Evolutionary conservation across 2,113 vertebrate species (phyloP), one percentile per base, ranked within the genome.

Genomic region (Xenus cinereus): DNA sequence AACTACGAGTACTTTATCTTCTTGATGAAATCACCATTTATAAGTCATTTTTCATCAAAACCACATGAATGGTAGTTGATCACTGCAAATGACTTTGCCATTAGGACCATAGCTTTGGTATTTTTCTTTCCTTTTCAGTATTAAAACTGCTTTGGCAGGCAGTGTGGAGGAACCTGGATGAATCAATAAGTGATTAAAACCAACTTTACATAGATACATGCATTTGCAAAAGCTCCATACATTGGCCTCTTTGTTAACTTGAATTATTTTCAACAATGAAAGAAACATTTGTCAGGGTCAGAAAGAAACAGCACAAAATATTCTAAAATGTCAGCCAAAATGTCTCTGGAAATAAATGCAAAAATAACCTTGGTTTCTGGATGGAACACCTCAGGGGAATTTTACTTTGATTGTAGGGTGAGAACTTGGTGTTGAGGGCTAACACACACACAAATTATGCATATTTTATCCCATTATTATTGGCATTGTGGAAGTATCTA

Each of bases 101-200:
- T 97, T 97, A 97, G 90, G 84, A 93, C 63, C 69, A 89, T 91
- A 95, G 74, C 53, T 95, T 92, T 48, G 46, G 19, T 95, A 91
- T 96, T 97, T 97, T 96, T 97, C 84, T 96, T 97, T 85, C 66
- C 66, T 91, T 57, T 68, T 79, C 50, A 73, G 35, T 86, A 59
- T 89, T 97, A 91, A 89, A 97, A 91, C 41, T 92, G 32, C 72
- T 94, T 93, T 95, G 82, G 48, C 87, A 97, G 78, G 63, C 94
- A 94, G 37, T 57, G 46, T 69, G 77, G 68, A 92, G 43, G 59
- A 95, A 60, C 30, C n/a, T 71, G 27, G 71, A 92, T 93, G 90
- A 98, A 98, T 98, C 92, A 91, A 91, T 98, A 98, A 87, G 64
- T 93, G 91, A 97, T 97, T 96, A 97, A 97, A 89, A 28, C 37